Evolutionary conservation across 2,888 invertebrate species (phyloP), one percentile per base, ranked within the genome.

Genomic region (Lomographa bimaculata): DNA sequence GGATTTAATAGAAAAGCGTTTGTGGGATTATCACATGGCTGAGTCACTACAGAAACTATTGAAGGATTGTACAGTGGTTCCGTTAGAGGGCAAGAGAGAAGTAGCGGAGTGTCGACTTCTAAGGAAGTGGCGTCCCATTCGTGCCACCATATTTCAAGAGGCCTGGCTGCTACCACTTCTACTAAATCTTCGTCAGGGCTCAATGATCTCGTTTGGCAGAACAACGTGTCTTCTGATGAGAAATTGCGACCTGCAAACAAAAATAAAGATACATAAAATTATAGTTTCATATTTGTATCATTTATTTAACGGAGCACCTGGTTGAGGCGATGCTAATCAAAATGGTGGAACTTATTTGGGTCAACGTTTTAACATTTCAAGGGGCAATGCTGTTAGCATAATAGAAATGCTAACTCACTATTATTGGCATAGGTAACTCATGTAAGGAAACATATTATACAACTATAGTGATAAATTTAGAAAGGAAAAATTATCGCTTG

Each of bases 71-170:
- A 59, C 7, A 83, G 63, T 14, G 84, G 66, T 38, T 78, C 78
- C n/a, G 91, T 90, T 46, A 93, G 64, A 44, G 91, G 91, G 66
- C 94, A 94, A 1, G 93, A 92, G 9, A 93, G 76, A 20, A 94
- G 79, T 20, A 92, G 75, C 1, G 93, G 93, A 36, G 91, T 91
- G 58, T 89, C 79, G 5, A 81, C 75, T 29, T 83, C 73, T 30
- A 68, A 56, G 19, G 83, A 74, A 26, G 74, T 74, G 26, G 71
- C 68, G 43, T 92, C 91, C 93, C 93, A 93, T 54, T 90, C 83
- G 45, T 90, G 83, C 75, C 91, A 82, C 93, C 93, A 93, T 54
- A 93, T 92, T 58, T 91, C 90, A 23, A 89, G 79, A 21, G 90
- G 81, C 46, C 90, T 89, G 0, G 92, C 92, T 54, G 90, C 90